Evolutionary conservation across 2,113 vertebrate species (phyloP), one percentile per base, ranked within the genome.

Genomic region (Pao palembangensis): DNA sequence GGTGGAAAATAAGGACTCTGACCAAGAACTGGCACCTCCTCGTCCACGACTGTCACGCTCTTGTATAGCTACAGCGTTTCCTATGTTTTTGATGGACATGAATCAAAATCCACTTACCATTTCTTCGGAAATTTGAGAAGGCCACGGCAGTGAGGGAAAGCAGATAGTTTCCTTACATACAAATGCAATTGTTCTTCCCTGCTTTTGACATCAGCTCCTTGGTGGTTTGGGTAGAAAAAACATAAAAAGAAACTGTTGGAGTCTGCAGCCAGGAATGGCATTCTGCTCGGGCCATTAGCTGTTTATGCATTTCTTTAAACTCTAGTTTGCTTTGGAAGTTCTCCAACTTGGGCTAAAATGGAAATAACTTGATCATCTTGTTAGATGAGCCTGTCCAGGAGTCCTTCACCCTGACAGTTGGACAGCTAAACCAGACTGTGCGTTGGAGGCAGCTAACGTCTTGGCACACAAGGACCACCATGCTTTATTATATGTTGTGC

Each of bases 81-180:
- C 75, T 79, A 70, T 83, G 65, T 67, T 83, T 70, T 75, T 58
- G 18, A 58, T 71, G 78, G 75, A 71, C 41, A 15, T 63, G 2
- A 20, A 64, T 70, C 61, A 70, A 77, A 57, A 70, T 73, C 58
- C 64, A 73, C 75, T 71, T 80, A 66, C 68, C 4, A 5, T 56
- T 5, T 51, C 20, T 20, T 12, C n/a, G 50, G 38, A 69, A 61
- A 62, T 59, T 31, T 62, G 44, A 46, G 48, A 43, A 73, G 71
- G 66, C 80, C 58, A 42, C 0, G 0, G 42, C 6, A 20, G 52
- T 3, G 42, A 65, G 38, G 60, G 69, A 46, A 51, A 60, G 25
- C 55, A 73, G 59, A 68, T 56, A 47, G 55, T 52, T 74, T 68
- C 20, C 47, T 25, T 31, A 55, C 31, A 0, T 21, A 17, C 21